These are phyloP conservation scores for Glaucidium brasilianum DNA, from an alignment of 2,113 vertebrate genomes.

Conservation along the genomic window DNA sequence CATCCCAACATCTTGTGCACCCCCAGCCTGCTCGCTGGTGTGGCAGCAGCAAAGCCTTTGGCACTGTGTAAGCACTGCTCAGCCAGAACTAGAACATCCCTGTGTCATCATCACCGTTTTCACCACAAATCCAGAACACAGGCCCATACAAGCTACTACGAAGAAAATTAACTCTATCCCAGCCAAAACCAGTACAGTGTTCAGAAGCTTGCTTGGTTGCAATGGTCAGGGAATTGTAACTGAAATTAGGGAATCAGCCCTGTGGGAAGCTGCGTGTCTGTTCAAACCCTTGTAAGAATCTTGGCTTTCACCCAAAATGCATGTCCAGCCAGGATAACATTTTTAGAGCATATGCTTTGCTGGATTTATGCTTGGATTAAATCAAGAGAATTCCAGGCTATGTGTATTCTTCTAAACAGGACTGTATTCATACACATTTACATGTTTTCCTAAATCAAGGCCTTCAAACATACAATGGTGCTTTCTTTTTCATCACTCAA, in stretches of 20 bases:
- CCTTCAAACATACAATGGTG: not conserved
- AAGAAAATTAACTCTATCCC: not conserved
- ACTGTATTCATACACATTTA: not conserved
- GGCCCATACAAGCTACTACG: not conserved
- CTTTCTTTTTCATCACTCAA: not conserved
- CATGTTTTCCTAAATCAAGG: not conserved
- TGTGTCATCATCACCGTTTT: not conserved
- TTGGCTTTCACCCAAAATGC: not conserved
- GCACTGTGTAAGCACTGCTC: not conserved
- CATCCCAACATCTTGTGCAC: not conserved
- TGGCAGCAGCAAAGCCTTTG: not conserved
- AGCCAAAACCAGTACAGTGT: not conserved
- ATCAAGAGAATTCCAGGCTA: not conserved
- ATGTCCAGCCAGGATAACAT: not conserved
- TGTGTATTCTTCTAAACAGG: not conserved
- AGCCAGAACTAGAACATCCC: not conserved
- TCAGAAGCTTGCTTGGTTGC: not conserved
- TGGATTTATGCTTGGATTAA: not conserved
- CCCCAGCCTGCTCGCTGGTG: not conserved
- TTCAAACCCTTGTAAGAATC: not conserved
- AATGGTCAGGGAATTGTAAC: not conserved
- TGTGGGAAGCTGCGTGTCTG: not conserved
- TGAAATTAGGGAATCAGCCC: not conserved
- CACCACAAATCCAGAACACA: not conserved
- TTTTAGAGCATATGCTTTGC: not conserved